phyloP scores from a whole-genome alignment of 2,113 vertebrate genomes.

The Antennarius striatus region DNA sequence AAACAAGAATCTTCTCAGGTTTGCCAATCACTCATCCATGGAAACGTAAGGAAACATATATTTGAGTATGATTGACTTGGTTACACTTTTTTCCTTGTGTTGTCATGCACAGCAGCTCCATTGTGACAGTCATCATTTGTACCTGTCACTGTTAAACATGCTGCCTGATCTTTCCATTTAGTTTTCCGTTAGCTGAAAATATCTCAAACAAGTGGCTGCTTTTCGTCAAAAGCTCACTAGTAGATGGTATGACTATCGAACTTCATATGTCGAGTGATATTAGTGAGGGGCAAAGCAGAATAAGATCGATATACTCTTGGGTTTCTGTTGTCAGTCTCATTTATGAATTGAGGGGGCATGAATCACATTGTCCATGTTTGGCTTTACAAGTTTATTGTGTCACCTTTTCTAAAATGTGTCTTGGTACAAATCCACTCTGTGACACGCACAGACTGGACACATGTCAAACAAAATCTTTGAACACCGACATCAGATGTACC shows the following conservation, averaged over 20 bases:
- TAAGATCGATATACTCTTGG: too few species aligned
- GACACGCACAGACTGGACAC: not conserved
- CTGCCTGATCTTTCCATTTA: constrained; percentile 1
- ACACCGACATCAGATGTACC: not conserved
- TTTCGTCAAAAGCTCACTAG: constrained; percentile 1
- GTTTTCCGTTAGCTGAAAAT: not conserved
- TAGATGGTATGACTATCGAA: not conserved
- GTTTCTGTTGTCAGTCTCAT: too few species aligned
- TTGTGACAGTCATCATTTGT: too few species aligned
- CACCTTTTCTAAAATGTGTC: not conserved
- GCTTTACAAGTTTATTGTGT: not conserved
- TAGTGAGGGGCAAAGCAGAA: not conserved
- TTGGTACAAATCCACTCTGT: not conserved
- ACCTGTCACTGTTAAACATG: not conserved
- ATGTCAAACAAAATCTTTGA: not conserved
- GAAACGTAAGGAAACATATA: too few species aligned
- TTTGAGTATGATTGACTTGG: too few species aligned
- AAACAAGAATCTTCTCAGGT: too few species aligned
- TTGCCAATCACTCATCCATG: too few species aligned
- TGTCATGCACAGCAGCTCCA: too few species aligned
- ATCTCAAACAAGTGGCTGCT: not conserved
- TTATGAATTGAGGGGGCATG: too few species aligned
- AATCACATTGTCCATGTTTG: not conserved
- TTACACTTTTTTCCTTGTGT: too few species aligned
- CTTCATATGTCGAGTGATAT: constrained; percentile 6